Conservation (phyloP, 1,140 invertebrate species). For the Popillia japonica region DNA sequence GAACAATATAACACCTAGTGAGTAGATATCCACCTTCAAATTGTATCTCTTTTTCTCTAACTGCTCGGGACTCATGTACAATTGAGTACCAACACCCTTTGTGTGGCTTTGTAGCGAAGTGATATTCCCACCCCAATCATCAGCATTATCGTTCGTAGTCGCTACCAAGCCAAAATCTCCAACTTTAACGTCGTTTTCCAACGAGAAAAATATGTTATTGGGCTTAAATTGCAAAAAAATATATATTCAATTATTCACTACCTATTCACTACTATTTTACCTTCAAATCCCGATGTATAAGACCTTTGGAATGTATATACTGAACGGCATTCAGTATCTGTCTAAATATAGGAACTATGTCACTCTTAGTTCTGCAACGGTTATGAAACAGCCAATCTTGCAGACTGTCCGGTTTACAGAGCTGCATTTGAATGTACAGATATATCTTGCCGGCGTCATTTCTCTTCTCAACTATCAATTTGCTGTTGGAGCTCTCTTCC, state of each 20-base stretch:
- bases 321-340: conserved; percentile 95
- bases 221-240: conserved; percentile 71
- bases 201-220: conserved; percentile 95
- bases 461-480: no score
- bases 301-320: conserved; percentile 89
- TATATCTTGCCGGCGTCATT: conserved; percentile 60
- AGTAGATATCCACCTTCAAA: conserved; percentile 97
- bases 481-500: no score
- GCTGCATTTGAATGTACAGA: conserved; percentile 97
- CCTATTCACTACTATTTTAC: no score
- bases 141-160: conserved; percentile 72
- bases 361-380: conserved; percentile 58
- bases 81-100: conserved; percentile 75
- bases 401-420: conserved; percentile 88
- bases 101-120: conserved; percentile 61
- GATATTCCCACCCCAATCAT: conserved; percentile 49
- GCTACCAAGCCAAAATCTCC: conserved; percentile 97
- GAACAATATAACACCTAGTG: conserved; percentile 92
- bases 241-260: no score
- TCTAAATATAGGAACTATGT: conserved; percentile 82
- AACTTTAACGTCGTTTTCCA: conserved; percentile 90
- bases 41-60: conserved; percentile 79
- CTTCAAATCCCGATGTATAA: conserved; percentile 96
- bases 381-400: conserved; percentile 85
- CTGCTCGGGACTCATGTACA: conserved; percentile 99